Percentiles rank a stretch among this genome's conserved stretches.
These are phyloP conservation scores for Drosophila orena DNA, from an alignment of 1,140 invertebrate species.

Conservation along the genomic window DNA sequence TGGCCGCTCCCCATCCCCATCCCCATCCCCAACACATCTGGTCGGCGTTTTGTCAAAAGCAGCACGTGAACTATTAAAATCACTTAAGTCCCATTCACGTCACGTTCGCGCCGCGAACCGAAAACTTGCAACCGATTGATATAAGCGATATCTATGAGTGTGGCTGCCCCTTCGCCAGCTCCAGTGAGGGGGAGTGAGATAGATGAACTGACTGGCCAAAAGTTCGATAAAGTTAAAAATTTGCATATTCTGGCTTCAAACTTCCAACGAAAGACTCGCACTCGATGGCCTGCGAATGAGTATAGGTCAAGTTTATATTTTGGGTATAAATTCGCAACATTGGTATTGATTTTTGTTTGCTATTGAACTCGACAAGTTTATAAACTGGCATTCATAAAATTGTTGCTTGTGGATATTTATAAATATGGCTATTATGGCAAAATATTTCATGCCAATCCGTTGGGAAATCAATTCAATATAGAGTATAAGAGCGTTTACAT, in stretches of 20 bases:
- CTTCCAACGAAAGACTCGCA: too few relatives aligned
- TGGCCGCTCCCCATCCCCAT: slow-evolving; percentile 3
- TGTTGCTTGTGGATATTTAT: too few relatives aligned
- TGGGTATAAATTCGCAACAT: too few relatives aligned
- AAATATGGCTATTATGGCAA: too few relatives aligned
- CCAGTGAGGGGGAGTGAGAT: slow-evolving; percentile 38
- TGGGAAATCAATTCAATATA: too few relatives aligned
- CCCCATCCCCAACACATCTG: too few relatives aligned
- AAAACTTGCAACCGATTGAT: slow-evolving; percentile 75
- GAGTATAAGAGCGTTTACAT: too few relatives aligned
- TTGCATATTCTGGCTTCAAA: slow-evolving; percentile 36
- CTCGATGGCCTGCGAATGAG: neutral
- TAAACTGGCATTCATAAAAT: too few relatives aligned
- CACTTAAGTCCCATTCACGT: slow-evolving; percentile 81
- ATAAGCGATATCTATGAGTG: slow-evolving; percentile 53
- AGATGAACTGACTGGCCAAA: slow-evolving; percentile 53
- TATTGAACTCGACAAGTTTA: too few relatives aligned
- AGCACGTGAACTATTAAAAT: slow-evolving; percentile 84
- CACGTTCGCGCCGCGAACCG: slow-evolving; percentile 59
- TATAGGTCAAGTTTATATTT: neutral
- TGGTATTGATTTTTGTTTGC: too few relatives aligned
- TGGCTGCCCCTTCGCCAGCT: slow-evolving; percentile 11
- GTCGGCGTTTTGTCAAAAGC: slow-evolving; percentile 75
- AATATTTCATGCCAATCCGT: too few relatives aligned
- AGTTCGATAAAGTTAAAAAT: slow-evolving; percentile 49